Evolutionary conservation across 2,888 invertebrate species (phyloP).

Genomic region (Caenorhabditis sp.): DNA sequence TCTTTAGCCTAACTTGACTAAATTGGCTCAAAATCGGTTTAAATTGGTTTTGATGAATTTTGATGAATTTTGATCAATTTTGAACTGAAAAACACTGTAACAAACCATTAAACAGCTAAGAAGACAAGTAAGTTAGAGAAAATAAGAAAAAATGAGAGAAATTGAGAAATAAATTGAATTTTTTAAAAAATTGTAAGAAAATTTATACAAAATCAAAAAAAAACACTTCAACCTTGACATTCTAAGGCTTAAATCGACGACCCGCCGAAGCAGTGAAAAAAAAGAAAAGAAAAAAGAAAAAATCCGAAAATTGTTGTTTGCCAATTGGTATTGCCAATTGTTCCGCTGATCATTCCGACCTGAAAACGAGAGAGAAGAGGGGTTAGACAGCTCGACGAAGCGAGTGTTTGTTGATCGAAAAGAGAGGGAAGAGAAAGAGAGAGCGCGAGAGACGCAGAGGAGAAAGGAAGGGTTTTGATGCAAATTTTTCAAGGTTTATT

Average conservation of each 20-base stretch:
- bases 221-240: not conserved
- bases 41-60: too few relatives aligned
- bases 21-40: too few relatives aligned
- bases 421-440: too few relatives aligned
- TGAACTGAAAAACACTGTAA: not conserved
- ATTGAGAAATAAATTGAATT: not conserved
- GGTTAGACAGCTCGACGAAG: not conserved
- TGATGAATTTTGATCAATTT: too few relatives aligned
- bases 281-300: not conserved
- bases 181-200: not conserved
- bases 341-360: not conserved
- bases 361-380: not conserved
- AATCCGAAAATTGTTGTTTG: not conserved
- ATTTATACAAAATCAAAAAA: not conserved
- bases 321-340: not conserved
- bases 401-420: not conserved
- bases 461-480: too few relatives aligned
- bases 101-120: not conserved
- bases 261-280: too few relatives aligned
- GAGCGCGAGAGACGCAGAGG: too few relatives aligned
- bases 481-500: too few relatives aligned
- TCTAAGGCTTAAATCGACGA: too few relatives aligned
- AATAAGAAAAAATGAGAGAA: not conserved
- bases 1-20: too few relatives aligned
- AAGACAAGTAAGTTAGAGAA: not conserved